Conservation (phyloP, 2,113 vertebrate genomes). For the Bucco capensis region DNA sequence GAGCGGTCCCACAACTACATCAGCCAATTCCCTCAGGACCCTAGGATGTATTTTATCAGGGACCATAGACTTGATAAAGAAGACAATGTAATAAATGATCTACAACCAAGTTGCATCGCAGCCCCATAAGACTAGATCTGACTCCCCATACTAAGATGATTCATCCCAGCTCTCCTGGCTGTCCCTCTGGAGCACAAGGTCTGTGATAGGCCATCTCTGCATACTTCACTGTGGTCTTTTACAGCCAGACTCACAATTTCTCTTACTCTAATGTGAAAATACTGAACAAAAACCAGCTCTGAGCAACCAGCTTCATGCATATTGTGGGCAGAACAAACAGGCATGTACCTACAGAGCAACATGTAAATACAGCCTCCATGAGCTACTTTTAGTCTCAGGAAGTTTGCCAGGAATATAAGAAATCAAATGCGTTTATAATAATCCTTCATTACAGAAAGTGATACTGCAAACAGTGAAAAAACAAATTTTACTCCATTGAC, state of each 20-base stretch:
- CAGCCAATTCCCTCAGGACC: too few relatives aligned
- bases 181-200: rapidly evolving
- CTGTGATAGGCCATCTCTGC: background rate
- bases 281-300: background rate
- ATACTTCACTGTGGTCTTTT: background rate
- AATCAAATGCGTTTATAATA: background rate
- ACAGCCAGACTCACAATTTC: background rate
- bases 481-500: background rate
- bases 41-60: too few relatives aligned
- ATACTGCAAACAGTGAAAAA: background rate
- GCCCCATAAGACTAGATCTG: background rate
- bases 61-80: too few relatives aligned
- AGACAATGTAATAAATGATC: background rate
- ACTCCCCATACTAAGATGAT: background rate
- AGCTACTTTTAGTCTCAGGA: background rate
- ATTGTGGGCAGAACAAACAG: background rate
- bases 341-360: background rate
- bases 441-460: background rate
- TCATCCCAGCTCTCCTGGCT: background rate
- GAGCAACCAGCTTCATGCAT: background rate
- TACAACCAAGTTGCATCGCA: background rate
- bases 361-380: background rate
- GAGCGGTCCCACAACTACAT: too few relatives aligned
- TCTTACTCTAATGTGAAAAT: background rate
- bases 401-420: background rate